These are phyloP conservation scores for Tolypeutes matacus DNA, from an alignment of 2,797 vertebrate genomes.

Conservation along the genomic window DNA sequence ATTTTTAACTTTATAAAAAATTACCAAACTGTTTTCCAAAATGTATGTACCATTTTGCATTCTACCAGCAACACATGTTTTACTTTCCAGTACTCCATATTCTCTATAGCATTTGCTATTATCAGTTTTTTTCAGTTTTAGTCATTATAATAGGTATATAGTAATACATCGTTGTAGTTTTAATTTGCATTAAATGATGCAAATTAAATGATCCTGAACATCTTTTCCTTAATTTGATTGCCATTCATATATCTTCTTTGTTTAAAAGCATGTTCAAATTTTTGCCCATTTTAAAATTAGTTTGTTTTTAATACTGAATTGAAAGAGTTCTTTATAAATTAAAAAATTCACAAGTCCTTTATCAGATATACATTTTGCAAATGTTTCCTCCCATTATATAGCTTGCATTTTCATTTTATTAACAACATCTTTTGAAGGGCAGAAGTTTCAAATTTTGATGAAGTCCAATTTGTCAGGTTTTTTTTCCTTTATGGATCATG, in stretches of 20 bases:
- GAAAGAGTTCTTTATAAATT: background rate
- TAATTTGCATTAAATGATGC: background rate
- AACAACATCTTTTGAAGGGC: background rate
- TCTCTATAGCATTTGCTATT: background rate
- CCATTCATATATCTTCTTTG: background rate
- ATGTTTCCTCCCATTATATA: background rate
- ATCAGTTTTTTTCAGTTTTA: background rate
- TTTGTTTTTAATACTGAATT: background rate
- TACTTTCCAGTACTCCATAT: background rate
- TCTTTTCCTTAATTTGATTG: background rate
- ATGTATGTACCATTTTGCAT: background rate
- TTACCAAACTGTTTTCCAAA: background rate
- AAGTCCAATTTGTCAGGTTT: background rate
- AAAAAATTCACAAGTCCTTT: no score
- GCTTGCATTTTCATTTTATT: slow-evolving; percentile 50
- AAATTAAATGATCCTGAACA: background rate
- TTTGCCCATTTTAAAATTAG: background rate
- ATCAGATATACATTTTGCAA: background rate
- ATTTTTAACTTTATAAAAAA: slow-evolving; percentile 17
- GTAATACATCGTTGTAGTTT: background rate
- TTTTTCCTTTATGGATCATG: background rate
- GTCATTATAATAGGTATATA: background rate
- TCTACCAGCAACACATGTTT: background rate
- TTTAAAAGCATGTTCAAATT: background rate
- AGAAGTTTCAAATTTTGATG: slow-evolving; percentile 38